These are phyloP conservation scores for Bolborhynchus lineola DNA, from an alignment of 2,113 vertebrate genomes.

Conservation along the genomic window DNA sequence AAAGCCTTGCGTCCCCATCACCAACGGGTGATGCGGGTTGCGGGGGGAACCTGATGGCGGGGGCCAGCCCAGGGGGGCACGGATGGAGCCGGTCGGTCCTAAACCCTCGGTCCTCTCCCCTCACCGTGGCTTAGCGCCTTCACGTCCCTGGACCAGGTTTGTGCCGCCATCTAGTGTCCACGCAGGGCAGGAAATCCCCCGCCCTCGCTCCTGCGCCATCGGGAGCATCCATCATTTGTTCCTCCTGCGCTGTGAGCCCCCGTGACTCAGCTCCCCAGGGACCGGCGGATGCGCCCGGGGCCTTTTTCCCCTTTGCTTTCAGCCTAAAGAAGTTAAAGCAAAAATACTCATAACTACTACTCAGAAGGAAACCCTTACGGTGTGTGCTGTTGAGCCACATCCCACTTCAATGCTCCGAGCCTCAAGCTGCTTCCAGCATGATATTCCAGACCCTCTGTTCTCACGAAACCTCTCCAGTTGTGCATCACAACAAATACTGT, in stretches of 20 bases:
- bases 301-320: neutral
- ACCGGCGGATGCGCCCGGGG: rapidly evolving
- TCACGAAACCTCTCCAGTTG: rapidly evolving
- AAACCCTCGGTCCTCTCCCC: too few species aligned
- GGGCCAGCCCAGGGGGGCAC: neutral
- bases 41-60: neutral
- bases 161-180: slow-evolving; percentile 26
- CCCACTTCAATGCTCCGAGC: rapidly evolving
- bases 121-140: neutral
- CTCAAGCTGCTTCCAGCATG: neutral
- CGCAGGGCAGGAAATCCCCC: too few species aligned
- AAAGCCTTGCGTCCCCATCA: neutral
- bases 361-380: neutral
- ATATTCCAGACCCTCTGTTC: neutral
- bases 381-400: rapidly evolving
- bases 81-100: neutral
- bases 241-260: rapidly evolving
- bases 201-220: rapidly evolving
- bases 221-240: rapidly evolving
- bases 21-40: neutral
- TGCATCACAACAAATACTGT: rapidly evolving
- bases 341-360: rapidly evolving
- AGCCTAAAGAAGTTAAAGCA: neutral
- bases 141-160: neutral
- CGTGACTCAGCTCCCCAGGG: neutral